Evolutionary conservation across 2,113 vertebrate species (phyloP).

Genomic region (Melanerpes formicivorus): DNA sequence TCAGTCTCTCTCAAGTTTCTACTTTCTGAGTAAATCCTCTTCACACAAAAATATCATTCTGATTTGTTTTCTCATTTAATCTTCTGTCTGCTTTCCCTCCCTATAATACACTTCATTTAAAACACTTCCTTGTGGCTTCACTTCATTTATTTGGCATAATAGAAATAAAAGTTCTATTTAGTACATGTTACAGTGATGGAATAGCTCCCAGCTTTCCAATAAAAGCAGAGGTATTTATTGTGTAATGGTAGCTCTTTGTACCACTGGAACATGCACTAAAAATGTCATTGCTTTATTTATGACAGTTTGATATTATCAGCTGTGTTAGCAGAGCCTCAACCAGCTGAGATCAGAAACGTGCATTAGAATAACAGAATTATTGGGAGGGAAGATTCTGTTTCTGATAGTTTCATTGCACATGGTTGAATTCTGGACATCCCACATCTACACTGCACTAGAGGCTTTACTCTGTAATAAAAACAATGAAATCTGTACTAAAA

Average conservation of each 20-base stretch:
- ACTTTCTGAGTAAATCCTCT: neutral
- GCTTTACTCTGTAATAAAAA: neutral
- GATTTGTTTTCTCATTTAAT: slow-evolving; percentile 61
- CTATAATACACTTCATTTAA: slow-evolving; percentile 67
- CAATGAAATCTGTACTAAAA: neutral
- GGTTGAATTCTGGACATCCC: neutral
- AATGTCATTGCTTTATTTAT: slow-evolving; percentile 45
- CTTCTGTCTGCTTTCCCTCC: slow-evolving; percentile 32
- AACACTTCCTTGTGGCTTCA: slow-evolving; percentile 62
- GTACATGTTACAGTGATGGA: slow-evolving; percentile 43
- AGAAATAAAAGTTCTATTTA: slow-evolving; percentile 68
- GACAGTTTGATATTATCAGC: slow-evolving; percentile 28
- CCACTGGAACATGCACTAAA: slow-evolving; percentile 1
- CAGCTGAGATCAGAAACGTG: neutral
- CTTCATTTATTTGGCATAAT: slow-evolving; percentile 71
- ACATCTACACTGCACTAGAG: neutral
- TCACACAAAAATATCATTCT: slow-evolving; percentile 4
- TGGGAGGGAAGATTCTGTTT: neutral
- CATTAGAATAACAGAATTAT: neutral
- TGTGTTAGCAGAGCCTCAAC: neutral
- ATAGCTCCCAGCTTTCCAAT: slow-evolving; percentile 52
- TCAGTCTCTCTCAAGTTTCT: neutral
- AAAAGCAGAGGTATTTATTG: slow-evolving; percentile 58
- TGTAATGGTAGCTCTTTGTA: slow-evolving; percentile 32
- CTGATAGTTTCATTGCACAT: neutral